These are phyloP conservation scores for Dryadula phaetusa DNA, from an alignment of 2,888 invertebrate species.

Conservation along the genomic window DNA sequence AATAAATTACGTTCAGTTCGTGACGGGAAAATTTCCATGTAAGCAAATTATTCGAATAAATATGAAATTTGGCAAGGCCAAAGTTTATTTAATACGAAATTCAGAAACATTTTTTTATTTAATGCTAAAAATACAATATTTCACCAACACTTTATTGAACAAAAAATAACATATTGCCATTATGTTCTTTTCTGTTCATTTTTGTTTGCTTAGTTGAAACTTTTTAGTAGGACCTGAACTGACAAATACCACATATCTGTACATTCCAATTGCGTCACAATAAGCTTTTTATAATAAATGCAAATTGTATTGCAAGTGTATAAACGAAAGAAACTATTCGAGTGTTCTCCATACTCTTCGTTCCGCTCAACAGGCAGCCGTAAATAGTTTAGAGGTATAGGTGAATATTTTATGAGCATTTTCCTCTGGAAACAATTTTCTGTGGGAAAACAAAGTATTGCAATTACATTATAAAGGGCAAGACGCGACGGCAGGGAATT, in stretches of 20 bases:
- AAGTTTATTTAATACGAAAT: too few relatives aligned
- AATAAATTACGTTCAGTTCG: too few relatives aligned
- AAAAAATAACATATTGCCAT: too few relatives aligned
- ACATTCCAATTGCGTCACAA: neutral
- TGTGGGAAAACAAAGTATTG: conserved; percentile 1
- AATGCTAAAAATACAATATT: too few relatives aligned
- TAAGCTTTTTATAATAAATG: neutral
- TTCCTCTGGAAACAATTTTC: neutral
- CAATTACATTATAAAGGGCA: conserved; percentile 3
- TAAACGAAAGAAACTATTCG: neutral
- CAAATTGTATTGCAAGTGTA: neutral
- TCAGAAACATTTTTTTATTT: too few relatives aligned
- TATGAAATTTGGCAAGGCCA: too few relatives aligned
- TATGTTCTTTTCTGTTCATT: too few relatives aligned
- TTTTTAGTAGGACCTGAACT: neutral
- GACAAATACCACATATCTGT: neutral
- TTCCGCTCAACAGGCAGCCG: neutral
- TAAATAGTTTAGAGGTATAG: neutral
- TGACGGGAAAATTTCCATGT: too few relatives aligned
- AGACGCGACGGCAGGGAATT: neutral
- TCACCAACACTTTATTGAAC: too few relatives aligned
- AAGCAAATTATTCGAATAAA: too few relatives aligned
- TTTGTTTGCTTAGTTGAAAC: neutral
- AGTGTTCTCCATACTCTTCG: neutral
- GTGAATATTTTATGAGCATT: neutral